A percentile compares a stretch with the other conserved stretches of the same genome.
phyloP scores from a whole-genome alignment of 2,113 vertebrate genomes.

The Micromys minutus region DNA sequence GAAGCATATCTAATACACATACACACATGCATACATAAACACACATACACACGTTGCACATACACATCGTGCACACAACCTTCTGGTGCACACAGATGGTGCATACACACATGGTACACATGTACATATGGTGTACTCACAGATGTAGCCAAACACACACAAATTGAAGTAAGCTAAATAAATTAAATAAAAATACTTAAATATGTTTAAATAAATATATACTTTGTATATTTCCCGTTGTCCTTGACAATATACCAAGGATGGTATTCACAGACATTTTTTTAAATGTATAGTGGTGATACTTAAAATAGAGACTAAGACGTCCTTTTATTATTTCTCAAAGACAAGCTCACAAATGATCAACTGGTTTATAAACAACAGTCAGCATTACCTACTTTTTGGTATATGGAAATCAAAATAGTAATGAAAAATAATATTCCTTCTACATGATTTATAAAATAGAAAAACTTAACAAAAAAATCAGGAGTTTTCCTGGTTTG shows the following conservation, averaged over 20 bases:
- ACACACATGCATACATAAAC: neutral
- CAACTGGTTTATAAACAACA: neutral
- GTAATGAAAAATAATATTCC: neutral
- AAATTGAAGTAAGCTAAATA: neutral
- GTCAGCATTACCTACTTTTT: neutral
- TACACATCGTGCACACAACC: no score
- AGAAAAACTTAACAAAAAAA: neutral
- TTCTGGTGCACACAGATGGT: neutral
- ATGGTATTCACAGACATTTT: neutral
- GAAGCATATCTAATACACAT: no score
- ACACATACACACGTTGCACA: neutral
- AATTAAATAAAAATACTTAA: neutral
- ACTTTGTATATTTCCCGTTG: neutral
- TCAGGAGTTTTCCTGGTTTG: neutral
- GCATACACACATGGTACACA: neutral
- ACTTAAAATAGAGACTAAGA: neutral
- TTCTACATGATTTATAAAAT: neutral
- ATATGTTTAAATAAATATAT: neutral
- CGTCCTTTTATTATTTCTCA: neutral
- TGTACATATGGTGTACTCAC: neutral
- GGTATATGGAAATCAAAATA: neutral
- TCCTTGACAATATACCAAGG: neutral
- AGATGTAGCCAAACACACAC: neutral
- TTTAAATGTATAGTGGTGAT: neutral
- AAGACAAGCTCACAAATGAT: neutral